Percentiles rank a stretch among this genome's conserved stretches.
Evolutionary conservation across 2,888 invertebrate genomes (phyloP).

Genomic region (Margaritifera margaritifera): DNA sequence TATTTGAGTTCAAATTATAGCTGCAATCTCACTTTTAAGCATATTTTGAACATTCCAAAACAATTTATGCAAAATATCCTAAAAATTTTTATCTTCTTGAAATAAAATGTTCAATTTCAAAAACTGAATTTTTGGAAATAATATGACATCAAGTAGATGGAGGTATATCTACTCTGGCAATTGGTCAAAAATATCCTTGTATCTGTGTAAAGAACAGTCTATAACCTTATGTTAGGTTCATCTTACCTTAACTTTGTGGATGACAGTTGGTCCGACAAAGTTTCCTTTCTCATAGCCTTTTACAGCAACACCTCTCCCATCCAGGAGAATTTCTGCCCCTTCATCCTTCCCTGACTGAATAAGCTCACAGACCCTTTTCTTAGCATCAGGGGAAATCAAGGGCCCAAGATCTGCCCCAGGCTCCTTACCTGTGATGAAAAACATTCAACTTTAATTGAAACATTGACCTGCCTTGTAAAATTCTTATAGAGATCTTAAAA

Average conservation of each 20-base stretch:
- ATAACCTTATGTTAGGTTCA: not conserved
- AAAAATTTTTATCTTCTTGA: no score
- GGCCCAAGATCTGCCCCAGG: constrained; percentile 81
- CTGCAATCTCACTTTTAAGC: no score
- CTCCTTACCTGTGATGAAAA: constrained; percentile 68
- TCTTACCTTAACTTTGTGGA: constrained; percentile 84
- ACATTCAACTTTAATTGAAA: not conserved
- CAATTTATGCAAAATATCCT: no score
- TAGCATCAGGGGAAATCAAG: constrained; percentile 93
- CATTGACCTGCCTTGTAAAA: not conserved
- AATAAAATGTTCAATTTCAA: no score
- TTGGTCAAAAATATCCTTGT: no score
- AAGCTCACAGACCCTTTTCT: constrained; percentile 84
- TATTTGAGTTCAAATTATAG: no score
- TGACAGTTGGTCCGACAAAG: constrained; percentile 96
- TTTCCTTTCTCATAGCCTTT: constrained; percentile 95
- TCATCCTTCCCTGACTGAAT: constrained; percentile 88
- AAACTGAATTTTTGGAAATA: no score
- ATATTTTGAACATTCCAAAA: no score
- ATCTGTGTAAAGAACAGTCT: not conserved
- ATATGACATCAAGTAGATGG: not conserved
- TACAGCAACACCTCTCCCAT: constrained; percentile 89
- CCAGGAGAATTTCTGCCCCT: constrained; percentile 90
- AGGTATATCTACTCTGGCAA: no score
- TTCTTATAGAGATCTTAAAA: no score